Evolutionary conservation across 2,113 vertebrate genomes (phyloP).

Genomic region (Haemorhous mexicanus): DNA sequence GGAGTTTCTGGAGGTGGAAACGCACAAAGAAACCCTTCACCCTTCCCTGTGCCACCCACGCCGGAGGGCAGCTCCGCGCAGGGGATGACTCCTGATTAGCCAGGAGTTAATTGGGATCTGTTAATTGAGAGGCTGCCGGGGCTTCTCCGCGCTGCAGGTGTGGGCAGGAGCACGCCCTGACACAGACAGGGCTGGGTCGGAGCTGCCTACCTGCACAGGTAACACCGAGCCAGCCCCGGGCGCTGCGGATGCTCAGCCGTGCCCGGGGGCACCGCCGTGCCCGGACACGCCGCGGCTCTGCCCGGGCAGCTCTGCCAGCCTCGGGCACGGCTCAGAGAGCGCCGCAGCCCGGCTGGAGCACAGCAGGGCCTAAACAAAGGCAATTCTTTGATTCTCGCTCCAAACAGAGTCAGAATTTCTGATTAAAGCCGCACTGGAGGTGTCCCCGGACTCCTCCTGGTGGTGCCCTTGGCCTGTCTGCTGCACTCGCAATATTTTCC

Average conservation of each 20-base stretch:
- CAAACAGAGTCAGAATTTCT: background rate
- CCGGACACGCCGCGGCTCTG: background rate
- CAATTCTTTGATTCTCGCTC: background rate
- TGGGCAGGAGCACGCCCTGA: background rate
- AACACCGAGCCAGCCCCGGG: background rate
- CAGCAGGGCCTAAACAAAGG: background rate
- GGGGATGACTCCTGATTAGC: background rate
- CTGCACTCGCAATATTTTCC: background rate
- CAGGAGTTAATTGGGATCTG: background rate
- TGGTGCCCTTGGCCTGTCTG: background rate
- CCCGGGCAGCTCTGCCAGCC: background rate
- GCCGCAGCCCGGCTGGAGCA: background rate
- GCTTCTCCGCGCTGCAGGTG: fast-evolving
- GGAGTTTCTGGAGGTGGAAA: background rate
- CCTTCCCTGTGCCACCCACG: fast-evolving
- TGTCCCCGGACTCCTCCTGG: background rate
- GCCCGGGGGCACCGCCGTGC: background rate
- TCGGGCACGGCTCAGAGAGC: background rate
- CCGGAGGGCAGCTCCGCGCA: background rate
- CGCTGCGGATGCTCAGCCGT: background rate
- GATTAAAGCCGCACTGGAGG: background rate
- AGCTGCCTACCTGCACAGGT: background rate
- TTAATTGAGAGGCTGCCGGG: background rate
- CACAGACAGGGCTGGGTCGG: fast-evolving
- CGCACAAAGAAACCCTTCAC: background rate